These are phyloP conservation scores for Corydoras maculifer DNA, from an alignment of 2,113 vertebrate genomes.

Conservation along the genomic window DNA sequence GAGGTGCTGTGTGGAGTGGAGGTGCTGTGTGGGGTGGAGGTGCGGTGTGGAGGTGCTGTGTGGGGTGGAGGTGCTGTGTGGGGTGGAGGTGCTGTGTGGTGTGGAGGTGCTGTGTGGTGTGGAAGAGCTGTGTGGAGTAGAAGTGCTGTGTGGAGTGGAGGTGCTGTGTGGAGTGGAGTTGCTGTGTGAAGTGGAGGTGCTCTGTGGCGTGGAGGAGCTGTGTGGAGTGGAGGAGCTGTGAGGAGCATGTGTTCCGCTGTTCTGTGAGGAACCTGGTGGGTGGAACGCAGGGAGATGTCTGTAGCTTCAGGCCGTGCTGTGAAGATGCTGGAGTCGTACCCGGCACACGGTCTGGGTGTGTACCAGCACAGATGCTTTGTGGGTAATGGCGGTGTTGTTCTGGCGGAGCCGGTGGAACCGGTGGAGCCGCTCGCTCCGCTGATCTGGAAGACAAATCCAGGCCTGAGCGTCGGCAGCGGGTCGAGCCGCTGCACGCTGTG, in stretches of 20 bases:
- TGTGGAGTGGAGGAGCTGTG: too few species aligned
- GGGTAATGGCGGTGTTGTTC: constrained; percentile 25
- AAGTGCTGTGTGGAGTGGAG: too few species aligned
- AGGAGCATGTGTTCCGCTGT: not conserved
- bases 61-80: too few species aligned
- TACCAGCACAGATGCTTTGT: constrained; percentile 33
- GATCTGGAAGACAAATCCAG: constrained; percentile 54
- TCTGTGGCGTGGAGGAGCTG: too few species aligned
- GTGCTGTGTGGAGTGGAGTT: too few species aligned
- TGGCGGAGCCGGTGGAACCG: constrained; percentile 58
- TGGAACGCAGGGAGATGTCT: constrained; percentile 30
- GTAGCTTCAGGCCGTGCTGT: constrained; percentile 37
- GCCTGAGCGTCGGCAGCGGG: constrained; percentile 40
- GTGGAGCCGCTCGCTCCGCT: constrained; percentile 51
- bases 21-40: too few species aligned
- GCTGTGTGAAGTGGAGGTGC: too few species aligned
- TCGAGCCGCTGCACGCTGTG: constrained; percentile 5
- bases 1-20: too few species aligned
- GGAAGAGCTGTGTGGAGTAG: too few species aligned
- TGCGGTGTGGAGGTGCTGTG: too few species aligned
- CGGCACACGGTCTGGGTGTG: constrained; percentile 19
- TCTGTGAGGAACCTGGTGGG: not conserved
- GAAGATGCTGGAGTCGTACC: constrained; percentile 20
- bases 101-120: too few species aligned
- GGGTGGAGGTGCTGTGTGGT: too few species aligned